These are phyloP conservation scores for Chamaetylas fuelleborni DNA, from an alignment of 2,113 vertebrate species.

Conservation along the genomic window DNA sequence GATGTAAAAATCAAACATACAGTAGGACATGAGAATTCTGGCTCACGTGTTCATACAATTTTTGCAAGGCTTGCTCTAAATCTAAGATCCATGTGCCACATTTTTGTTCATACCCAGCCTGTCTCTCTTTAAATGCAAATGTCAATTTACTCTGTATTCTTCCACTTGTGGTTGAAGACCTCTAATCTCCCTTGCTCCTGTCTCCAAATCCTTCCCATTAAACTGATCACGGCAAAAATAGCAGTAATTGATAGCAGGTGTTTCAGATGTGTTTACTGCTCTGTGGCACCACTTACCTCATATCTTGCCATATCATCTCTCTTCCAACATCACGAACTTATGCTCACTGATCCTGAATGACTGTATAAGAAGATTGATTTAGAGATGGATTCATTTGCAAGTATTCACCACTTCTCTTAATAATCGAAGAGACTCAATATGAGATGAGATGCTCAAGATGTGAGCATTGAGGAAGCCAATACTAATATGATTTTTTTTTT, in stretches of 20 bases:
- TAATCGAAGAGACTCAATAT: neutral
- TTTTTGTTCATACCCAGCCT: neutral
- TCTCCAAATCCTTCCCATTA: neutral
- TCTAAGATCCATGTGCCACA: neutral
- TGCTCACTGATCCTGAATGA: neutral
- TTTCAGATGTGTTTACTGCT: neutral
- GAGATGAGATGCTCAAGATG: neutral
- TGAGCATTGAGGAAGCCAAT: conserved; percentile 7
- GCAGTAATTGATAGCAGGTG: neutral
- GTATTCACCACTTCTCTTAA: conserved; percentile 22
- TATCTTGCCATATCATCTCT: neutral
- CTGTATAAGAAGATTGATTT: conserved; percentile 28
- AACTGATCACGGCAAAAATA: neutral
- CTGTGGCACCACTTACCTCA: neutral
- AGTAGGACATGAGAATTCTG: neutral
- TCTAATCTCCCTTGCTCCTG: neutral
- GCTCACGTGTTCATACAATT: neutral
- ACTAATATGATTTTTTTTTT: conserved; percentile 24
- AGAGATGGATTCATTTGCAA: neutral
- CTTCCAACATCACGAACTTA: conserved; percentile 14
- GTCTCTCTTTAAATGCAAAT: neutral
- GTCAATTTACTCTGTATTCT: neutral
- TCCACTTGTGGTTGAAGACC: neutral
- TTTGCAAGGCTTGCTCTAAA: neutral
- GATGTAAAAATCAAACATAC: neutral